Percentiles rank a stretch among this genome's conserved stretches.
Evolutionary conservation across 2,888 invertebrate genomes (phyloP).

Genomic region (Celastrina argiolus): DNA sequence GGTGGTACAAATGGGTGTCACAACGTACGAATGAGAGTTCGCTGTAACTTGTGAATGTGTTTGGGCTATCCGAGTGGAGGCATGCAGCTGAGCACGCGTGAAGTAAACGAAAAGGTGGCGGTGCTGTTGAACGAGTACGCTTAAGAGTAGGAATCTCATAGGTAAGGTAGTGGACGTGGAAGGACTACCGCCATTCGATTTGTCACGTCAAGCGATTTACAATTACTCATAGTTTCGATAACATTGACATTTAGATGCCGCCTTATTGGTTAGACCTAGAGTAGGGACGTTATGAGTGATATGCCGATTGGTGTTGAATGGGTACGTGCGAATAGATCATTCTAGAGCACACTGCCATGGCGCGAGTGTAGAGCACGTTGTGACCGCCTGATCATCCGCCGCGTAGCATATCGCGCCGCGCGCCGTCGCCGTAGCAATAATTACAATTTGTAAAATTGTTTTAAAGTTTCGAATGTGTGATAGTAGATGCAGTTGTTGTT

Average conservation of each 20-base stretch:
- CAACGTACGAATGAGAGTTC: conserved; percentile 19
- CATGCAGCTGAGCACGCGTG: conserved; percentile 22
- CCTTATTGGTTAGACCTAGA: conserved; percentile 20
- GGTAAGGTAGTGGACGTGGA: neutral
- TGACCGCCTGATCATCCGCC: conserved; percentile 27
- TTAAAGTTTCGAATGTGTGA: conserved; percentile 79
- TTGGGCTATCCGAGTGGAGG: neutral
- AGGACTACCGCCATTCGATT: conserved; percentile 3
- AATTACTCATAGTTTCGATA: conserved; percentile 9
- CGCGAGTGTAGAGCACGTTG: conserved; percentile 26
- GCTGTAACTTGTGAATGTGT: conserved; percentile 17
- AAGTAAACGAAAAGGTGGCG: neutral
- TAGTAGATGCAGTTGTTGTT: conserved; percentile 79
- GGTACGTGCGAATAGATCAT: conserved; percentile 12
- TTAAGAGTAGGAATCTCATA: conserved; percentile 17
- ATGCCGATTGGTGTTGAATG: conserved; percentile 7
- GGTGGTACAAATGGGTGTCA: conserved; percentile 27
- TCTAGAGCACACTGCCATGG: conserved; percentile 19
- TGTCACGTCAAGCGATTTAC: neutral
- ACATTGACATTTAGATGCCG: conserved; percentile 15
- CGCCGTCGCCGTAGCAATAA: conserved; percentile 74
- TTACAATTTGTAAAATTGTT: conserved; percentile 75
- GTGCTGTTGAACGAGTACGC: conserved; percentile 20
- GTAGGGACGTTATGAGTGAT: conserved; percentile 6
- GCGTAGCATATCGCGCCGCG: conserved; percentile 54